Conservation (phyloP, 2,113 vertebrate species). For the Asarcornis scutulata region DNA sequence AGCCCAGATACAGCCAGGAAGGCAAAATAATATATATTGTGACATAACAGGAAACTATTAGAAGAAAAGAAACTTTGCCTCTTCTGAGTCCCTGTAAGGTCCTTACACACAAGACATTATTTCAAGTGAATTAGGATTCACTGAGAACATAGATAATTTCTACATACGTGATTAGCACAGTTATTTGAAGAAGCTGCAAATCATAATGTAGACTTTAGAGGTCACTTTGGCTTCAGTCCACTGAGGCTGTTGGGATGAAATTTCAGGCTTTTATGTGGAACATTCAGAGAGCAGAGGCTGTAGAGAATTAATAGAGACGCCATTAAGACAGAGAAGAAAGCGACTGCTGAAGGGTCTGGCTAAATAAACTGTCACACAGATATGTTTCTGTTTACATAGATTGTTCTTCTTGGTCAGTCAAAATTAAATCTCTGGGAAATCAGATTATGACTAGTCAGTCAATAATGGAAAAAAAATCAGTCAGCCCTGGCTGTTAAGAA, state of each 20-base stretch:
- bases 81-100: neutral
- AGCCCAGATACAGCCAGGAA: neutral
- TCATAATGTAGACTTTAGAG: neutral
- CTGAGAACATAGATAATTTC: neutral
- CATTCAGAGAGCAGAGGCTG: accelerated
- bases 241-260: neutral
- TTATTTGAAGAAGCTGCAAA: neutral
- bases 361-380: neutral
- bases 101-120: neutral
- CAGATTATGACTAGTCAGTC: neutral
- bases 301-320: neutral
- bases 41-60: neutral
- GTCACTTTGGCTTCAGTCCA: neutral
- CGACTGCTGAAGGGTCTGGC: neutral
- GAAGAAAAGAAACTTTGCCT: neutral
- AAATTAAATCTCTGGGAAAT: neutral
- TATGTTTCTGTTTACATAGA: neutral
- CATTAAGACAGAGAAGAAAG: neutral
- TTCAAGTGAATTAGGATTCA: neutral
- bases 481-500: neutral
- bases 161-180: neutral
- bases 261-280: neutral
- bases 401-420: neutral
- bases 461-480: neutral
- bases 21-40: neutral